These are phyloP conservation scores for Drosophila algonquin DNA, from an alignment of 2,888 invertebrate species.

Conservation along the genomic window DNA sequence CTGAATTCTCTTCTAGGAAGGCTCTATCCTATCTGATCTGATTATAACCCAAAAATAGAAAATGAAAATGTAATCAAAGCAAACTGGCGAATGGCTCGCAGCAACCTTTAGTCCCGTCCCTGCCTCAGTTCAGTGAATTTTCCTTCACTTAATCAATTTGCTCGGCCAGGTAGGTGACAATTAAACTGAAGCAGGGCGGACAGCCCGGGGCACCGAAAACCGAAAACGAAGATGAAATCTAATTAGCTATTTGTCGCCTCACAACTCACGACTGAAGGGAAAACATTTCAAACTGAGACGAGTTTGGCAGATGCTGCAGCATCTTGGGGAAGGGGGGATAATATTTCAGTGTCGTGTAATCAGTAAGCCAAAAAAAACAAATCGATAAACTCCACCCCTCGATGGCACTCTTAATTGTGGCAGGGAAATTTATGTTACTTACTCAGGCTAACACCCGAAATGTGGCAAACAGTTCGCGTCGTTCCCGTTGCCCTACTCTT, in stretches of 20 bases:
- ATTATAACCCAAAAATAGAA: constrained; percentile 19
- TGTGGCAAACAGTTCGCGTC: constrained; percentile 8
- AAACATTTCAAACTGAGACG: constrained; percentile 21
- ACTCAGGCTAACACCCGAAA: constrained; percentile 10
- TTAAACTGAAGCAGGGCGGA: constrained; percentile 7
- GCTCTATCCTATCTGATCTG: too few species aligned
- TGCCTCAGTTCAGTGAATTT: background rate
- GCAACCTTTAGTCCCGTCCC: background rate
- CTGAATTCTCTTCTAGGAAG: too few species aligned
- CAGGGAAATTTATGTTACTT: constrained; percentile 32
- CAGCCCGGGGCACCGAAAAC: background rate
- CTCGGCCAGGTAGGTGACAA: constrained; percentile 36
- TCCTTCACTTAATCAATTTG: constrained; percentile 28
- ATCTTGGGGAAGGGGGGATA: background rate
- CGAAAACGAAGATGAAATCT: constrained; percentile 14
- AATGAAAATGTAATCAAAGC: constrained; percentile 31
- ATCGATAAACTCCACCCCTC: constrained; percentile 16
- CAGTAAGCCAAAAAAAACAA: constrained; percentile 28
- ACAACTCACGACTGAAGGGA: constrained; percentile 15
- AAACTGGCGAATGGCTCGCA: background rate
- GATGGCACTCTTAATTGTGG: constrained; percentile 27
- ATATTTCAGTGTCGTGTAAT: background rate
- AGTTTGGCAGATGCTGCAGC: constrained; percentile 26
- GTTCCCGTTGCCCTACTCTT: background rate
- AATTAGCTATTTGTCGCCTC: constrained; percentile 32